Conservation (phyloP, 2,113 vertebrate genomes). For the Mustela nigripes region DNA sequence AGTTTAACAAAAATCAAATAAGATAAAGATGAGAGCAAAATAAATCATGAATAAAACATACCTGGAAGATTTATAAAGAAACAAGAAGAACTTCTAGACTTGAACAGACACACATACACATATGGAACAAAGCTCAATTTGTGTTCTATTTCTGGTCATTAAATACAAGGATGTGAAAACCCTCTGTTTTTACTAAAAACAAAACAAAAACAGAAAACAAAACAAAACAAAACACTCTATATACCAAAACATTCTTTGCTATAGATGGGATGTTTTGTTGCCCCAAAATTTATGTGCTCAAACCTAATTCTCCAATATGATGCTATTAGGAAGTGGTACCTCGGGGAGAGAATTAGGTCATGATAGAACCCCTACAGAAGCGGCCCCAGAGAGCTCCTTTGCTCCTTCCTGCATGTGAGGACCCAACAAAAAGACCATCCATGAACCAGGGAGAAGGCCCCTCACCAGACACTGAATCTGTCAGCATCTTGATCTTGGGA, state of each 20-base stretch:
- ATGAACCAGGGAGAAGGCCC: not conserved
- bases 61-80: not conserved
- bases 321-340: not conserved
- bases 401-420: not conserved
- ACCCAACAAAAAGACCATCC: not conserved
- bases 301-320: not conserved
- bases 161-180: not conserved
- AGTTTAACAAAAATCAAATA: not conserved
- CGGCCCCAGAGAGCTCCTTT: not conserved
- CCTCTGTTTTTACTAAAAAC: not conserved
- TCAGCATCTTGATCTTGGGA: not conserved
- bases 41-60: not conserved
- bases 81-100: not conserved
- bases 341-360: not conserved
- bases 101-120: not conserved
- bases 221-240: not conserved
- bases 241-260: not conserved
- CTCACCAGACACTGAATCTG: not conserved
- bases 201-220: not conserved
- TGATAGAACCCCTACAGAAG: not conserved
- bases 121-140: not conserved
- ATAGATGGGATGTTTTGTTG: not conserved
- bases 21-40: not conserved
- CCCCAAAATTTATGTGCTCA: not conserved
- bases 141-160: not conserved